These are phyloP conservation scores for Passerculus sandwichensis DNA, from an alignment of 2,797 vertebrate species.

Conservation along the genomic window DNA sequence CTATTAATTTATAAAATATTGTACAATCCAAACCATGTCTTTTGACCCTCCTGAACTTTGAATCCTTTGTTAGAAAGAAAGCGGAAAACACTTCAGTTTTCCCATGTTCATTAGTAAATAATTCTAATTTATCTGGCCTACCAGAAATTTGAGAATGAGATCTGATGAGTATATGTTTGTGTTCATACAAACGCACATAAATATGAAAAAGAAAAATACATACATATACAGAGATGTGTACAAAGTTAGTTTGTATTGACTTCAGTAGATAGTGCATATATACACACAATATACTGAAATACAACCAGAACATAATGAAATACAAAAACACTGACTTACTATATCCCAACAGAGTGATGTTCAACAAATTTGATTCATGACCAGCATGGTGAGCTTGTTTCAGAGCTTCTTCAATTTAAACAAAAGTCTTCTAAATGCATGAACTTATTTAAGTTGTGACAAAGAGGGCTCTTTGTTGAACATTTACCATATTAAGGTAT, in stretches of 20 bases:
- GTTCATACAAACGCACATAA: neutral
- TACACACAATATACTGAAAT: too few relatives aligned
- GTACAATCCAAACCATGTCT: too few relatives aligned
- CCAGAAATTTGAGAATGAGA: neutral
- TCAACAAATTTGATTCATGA: neutral
- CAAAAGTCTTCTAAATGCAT: neutral
- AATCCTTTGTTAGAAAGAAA: neutral
- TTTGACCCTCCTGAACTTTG: neutral
- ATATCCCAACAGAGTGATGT: neutral
- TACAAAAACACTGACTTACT: fast-evolving
- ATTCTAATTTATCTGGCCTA: neutral
- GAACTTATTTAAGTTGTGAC: neutral
- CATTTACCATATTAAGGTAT: neutral
- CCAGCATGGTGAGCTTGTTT: neutral
- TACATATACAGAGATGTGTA: neutral
- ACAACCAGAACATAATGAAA: neutral
- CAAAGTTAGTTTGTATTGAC: neutral
- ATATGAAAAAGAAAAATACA: neutral
- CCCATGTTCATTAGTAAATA: neutral
- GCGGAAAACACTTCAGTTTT: neutral
- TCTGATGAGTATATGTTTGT: neutral
- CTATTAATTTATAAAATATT: too few relatives aligned
- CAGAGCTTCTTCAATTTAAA: neutral
- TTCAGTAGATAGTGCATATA: neutral
- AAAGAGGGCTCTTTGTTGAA: neutral